Base-by-base conservation (phyloP, 2,113 vertebrate genomes). In the Pluvianellus socialis region DNA sequence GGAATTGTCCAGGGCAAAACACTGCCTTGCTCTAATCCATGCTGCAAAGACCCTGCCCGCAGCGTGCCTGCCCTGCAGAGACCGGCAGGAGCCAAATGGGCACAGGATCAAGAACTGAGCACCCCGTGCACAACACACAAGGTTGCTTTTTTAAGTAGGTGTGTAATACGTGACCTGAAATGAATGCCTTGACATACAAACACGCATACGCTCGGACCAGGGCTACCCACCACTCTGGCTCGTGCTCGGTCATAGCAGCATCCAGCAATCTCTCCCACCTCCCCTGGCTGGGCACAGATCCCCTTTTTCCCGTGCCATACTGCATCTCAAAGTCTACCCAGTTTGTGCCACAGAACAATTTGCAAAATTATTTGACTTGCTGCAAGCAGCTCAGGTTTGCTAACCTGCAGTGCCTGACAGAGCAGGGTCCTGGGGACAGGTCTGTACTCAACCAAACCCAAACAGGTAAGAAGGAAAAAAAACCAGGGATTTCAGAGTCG, bases 191-290 rank as follows among this genome's bases (percentile, higher is more conserved):
- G 52, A 53, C 55, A 23, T 7, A 56, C 40, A 79, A 75, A 38
- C 44, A 63, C 0, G 0, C 38, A 33, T 23, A 17, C 0, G 0
- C 68, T 42, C 8, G 1, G 9, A 8, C 26, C 40, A 56, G 24
- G 13, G 40, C 58, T 65, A 8, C 62, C 52, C 79, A 14, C 19
- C 44, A 61, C 79, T 55, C 59, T n/a, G 70, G 47, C 56, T 88
- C 16, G 6, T 4, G 21, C 56, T 67, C 0, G 0, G 17, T 17
- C 44, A 45, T 66, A 75, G 77, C 44, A 73, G 67, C 1, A 2
- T 4, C 38, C 26, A 71, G 42, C 79, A 27, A 19, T 1, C 75
- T 52, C 89, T 52, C 40, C 8, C 49, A 76, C 23, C 7, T 40
- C 63, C 53, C 42, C 63, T 18, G 20, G 12, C 16, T 5, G 23